Base-by-base conservation (phyloP, 2,797 vertebrate genomes). In the Pipistrellus nathusii region DNA sequence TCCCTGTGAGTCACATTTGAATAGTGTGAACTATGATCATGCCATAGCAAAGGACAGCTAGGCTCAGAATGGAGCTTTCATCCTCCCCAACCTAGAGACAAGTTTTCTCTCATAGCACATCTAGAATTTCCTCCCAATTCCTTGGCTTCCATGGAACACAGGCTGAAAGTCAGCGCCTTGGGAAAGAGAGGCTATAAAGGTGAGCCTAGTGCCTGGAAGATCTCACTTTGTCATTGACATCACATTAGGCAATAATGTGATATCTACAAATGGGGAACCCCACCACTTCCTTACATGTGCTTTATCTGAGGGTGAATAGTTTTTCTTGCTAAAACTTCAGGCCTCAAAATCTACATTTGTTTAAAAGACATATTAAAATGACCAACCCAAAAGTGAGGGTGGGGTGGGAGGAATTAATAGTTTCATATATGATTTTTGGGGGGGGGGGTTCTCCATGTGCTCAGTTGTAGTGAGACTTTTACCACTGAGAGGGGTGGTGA, bases 331-430 rank as follows among this genome's bases (percentile, higher is more conserved):
- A 75, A 93, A 59, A 68, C 17, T 4, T 38, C 66, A 69, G 6
- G 75, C 27, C 6, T 83, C 8, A 77, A 81, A 68, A 83, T 85
- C 55, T 23, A 59, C 4, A 55, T 48, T 72, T 71, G 48, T 84
- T 69, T 84, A 66, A 80, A 59, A 88, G 75, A 75, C 23, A 13
- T 35, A 73, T 59, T 73, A 38, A 96, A 85, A 51, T 81, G 18
- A 64, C 25, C 53, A 71, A 38, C 6, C 32, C 41, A 83, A 85
- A 82, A 93, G 7, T 8, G 30, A 68, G 69, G 35, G 25, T 44
- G 44, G 44, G 44, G 44, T 44, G 41, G 32, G 23, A 77, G 44
- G 44, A 62, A 76, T 0, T 3, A 32, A 35, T 11, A n/a, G 21
- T 46, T 83, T 96, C 44, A 59, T 48, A 30, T n/a, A 4, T 21